Percentiles rank a stretch among this genome's conserved stretches.
Evolutionary conservation across 2,113 vertebrate species (phyloP).

Genomic region (Pampusana beccarii): DNA sequence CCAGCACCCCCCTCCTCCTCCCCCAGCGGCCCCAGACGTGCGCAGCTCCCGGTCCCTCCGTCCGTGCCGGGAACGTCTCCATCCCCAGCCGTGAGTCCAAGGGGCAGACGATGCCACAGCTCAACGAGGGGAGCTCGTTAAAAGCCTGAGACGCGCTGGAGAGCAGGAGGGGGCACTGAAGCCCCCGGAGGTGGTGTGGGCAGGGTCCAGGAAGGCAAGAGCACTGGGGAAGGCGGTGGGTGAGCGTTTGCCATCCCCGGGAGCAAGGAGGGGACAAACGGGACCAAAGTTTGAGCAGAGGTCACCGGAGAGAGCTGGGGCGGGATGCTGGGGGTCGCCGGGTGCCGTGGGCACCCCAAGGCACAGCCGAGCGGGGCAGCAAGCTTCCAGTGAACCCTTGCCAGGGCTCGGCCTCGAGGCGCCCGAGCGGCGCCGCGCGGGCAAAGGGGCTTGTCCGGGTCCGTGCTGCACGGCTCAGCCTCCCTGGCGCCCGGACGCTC

Average conservation of each 20-base stretch:
- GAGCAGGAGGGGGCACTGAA: background rate
- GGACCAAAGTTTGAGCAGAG: background rate
- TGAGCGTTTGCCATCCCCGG: rapidly evolving
- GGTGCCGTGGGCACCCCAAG: background rate
- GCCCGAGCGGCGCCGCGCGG: rapidly evolving
- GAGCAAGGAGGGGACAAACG: background rate
- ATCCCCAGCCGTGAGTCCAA: rapidly evolving
- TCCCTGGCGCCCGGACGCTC: background rate
- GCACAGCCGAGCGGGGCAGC: no score
- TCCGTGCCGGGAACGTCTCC: rapidly evolving
- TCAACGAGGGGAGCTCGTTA: background rate
- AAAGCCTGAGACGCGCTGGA: rapidly evolving
- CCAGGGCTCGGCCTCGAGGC: no score
- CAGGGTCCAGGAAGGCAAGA: background rate
- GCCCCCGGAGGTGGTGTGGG: background rate
- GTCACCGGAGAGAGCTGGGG: background rate
- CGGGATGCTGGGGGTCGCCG: background rate
- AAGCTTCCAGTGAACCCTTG: no score
- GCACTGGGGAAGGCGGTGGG: background rate
- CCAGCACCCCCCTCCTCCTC: background rate
- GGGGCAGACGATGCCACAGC: background rate
- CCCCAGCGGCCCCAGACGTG: background rate
- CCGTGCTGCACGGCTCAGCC: background rate
- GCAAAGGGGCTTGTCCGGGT: background rate
- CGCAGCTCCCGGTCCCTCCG: background rate